Evolutionary conservation across 2,797 vertebrate species (phyloP), one percentile per base, ranked within the genome.

Genomic region (Threskiornis aethiopicus): DNA sequence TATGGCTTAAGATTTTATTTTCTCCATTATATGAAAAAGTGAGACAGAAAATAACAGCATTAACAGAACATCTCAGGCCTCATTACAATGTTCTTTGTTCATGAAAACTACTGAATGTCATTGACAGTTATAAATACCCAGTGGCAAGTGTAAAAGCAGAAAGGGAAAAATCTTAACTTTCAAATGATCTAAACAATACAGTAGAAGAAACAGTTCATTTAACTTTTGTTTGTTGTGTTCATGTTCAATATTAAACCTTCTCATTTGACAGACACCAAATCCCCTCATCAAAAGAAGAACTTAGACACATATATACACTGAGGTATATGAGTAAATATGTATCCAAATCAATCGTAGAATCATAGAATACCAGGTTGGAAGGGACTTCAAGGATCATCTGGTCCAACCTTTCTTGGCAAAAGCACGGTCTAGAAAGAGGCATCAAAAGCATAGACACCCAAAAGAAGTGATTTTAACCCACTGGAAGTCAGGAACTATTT

Each of bases 1-100:
- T 89, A 95, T 33, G 82, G 65, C 95, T 58, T 88, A 95, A 93
- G 65, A 28, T 88, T 94, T 86, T 91, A 51, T 84, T 81, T 95
- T 79, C 46, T 91, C 18, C 21, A 41, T 91, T 77, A 47, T 59
- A 87, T 83, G 95, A 93, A 96, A 96, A 89, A 86, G n/a, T 69
- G 58, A 75, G 76, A 64, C 91, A 59, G 70, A 96, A 96, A 92
- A 86, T 26, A 78, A 46, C 46, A 94, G 44, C 41, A 84, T 6
- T 72, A 95, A 47, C 49, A 88, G 20, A 87, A 78, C 37, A 77
- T 19, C 17, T 87, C 35, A 93, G 58, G 29, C 16, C 20, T 92
- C 41, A 91, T 90, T 84, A 67, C 39, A 55, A 61, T 44, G 41
- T 42, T 94, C 51, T 91, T 93, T 91, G 70, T 86, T 95, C 82